Conservation (phyloP, 2,797 vertebrate species). For the Fratercula arctica region DNA sequence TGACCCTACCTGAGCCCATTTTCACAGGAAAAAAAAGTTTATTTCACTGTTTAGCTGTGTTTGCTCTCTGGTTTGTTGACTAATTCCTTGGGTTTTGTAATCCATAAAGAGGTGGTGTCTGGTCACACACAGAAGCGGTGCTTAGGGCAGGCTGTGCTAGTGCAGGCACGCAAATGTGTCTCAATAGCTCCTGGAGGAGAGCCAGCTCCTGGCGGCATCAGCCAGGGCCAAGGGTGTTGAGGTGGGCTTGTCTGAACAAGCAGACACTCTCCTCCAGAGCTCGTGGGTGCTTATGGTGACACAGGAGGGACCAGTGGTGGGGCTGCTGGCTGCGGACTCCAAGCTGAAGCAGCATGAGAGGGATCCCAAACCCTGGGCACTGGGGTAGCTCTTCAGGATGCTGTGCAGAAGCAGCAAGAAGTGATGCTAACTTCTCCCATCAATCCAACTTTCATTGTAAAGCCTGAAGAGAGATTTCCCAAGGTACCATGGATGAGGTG, state of each 20-base stretch:
- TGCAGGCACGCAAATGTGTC: neutral
- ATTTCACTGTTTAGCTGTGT: neutral
- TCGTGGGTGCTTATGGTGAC: neutral
- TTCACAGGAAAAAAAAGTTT: neutral
- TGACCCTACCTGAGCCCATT: neutral
- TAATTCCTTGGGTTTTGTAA: neutral
- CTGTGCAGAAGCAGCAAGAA: neutral
- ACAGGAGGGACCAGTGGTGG: neutral
- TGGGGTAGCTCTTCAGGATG: neutral
- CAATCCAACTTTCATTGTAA: neutral
- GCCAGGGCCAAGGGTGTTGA: neutral
- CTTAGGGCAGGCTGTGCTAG: neutral
- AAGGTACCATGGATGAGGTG: neutral
- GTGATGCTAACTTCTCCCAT: neutral
- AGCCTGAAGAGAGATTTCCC: neutral
- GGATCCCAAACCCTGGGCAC: neutral
- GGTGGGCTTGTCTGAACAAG: neutral
- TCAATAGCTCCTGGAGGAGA: neutral
- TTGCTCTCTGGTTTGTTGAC: neutral
- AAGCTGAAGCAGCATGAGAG: neutral
- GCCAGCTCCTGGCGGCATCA: neutral
- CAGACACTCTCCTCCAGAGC: rapidly evolving
- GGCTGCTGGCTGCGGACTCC: neutral
- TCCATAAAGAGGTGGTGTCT: neutral
- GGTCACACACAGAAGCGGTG: neutral